phyloP scores from a whole-genome alignment of 2,888 invertebrate species.

The Caenorhabditis wallacei region DNA sequence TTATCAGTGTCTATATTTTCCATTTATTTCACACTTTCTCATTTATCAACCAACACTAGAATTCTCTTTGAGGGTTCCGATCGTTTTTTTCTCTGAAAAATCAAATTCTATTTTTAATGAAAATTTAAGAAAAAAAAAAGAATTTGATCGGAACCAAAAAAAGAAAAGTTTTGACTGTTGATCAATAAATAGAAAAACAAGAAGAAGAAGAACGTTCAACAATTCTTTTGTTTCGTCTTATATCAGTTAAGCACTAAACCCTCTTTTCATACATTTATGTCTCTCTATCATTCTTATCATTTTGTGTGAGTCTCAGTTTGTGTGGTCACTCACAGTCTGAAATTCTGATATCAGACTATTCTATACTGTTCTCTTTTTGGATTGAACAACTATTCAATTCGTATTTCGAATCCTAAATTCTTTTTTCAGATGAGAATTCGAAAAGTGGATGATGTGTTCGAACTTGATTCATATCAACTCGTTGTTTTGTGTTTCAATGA shows the following conservation, averaged over 20 bases:
- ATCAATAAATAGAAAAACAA: slow-evolving; percentile 1
- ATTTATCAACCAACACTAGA: too few species aligned
- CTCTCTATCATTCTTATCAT: slow-evolving; percentile 34
- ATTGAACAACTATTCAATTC: not conserved
- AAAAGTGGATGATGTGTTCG: slow-evolving; percentile 74
- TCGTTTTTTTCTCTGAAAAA: too few species aligned
- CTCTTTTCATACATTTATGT: slow-evolving; percentile 17
- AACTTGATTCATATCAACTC: slow-evolving; percentile 72
- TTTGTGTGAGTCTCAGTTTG: slow-evolving; percentile 15
- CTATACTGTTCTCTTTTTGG: slow-evolving; percentile 14
- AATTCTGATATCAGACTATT: not conserved
- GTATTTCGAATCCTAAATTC: not conserved
- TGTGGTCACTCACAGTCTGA: slow-evolving; percentile 31
- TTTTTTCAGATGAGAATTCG: slow-evolving; percentile 36
- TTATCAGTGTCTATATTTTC: not conserved
- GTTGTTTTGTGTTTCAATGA: slow-evolving; percentile 73
- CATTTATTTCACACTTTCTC: not conserved
- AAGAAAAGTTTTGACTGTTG: not conserved
- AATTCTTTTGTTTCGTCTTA: not conserved
- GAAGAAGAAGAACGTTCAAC: not conserved
- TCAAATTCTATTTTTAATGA: too few species aligned
- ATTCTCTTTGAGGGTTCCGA: too few species aligned
- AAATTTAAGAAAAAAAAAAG: too few species aligned
- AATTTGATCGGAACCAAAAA: too few species aligned
- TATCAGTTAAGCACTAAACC: slow-evolving; percentile 27